These are phyloP conservation scores for Macquaria ambigua DNA, from an alignment of 2,113 vertebrate genomes.

Conservation along the genomic window DNA sequence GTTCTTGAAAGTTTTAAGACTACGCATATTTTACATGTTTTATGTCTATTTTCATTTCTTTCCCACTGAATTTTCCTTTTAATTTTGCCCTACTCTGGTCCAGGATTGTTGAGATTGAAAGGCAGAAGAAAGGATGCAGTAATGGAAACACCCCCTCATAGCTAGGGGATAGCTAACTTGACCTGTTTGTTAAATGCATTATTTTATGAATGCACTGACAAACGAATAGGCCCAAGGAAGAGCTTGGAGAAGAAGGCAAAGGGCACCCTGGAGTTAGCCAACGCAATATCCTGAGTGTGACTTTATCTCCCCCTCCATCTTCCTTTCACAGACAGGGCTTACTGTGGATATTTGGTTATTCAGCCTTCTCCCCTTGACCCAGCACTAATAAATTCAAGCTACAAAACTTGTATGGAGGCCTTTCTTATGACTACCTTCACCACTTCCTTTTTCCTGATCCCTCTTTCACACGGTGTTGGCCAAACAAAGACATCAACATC, in stretches of 20 bases:
- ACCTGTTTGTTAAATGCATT: constrained; percentile 52
- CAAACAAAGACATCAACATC: constrained; percentile 80
- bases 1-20: constrained; percentile 6
- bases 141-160: background rate
- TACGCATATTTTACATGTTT: background rate
- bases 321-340: constrained; percentile 50
- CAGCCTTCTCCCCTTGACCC: constrained; percentile 57
- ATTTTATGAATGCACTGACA: constrained; percentile 45
- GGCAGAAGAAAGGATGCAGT: background rate
- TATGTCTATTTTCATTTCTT: background rate
- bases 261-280: constrained; percentile 53
- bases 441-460: constrained; percentile 46
- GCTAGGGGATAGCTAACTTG: background rate
- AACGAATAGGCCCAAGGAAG: constrained; percentile 38
- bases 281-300: constrained; percentile 70
- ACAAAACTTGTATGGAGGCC: constrained; percentile 29
- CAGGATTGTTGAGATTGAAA: constrained; percentile 19
- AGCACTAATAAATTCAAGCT: constrained; percentile 72
- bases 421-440: constrained; percentile 35
- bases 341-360: constrained; percentile 70
- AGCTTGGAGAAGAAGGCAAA: constrained; percentile 45
- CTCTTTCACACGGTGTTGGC: constrained; percentile 60
- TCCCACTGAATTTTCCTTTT: constrained; percentile 1
- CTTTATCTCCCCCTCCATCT: constrained; percentile 70
- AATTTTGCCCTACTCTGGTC: background rate